Evolutionary conservation across 2,113 vertebrate genomes (phyloP).

Genomic region (Crocuta crocuta): DNA sequence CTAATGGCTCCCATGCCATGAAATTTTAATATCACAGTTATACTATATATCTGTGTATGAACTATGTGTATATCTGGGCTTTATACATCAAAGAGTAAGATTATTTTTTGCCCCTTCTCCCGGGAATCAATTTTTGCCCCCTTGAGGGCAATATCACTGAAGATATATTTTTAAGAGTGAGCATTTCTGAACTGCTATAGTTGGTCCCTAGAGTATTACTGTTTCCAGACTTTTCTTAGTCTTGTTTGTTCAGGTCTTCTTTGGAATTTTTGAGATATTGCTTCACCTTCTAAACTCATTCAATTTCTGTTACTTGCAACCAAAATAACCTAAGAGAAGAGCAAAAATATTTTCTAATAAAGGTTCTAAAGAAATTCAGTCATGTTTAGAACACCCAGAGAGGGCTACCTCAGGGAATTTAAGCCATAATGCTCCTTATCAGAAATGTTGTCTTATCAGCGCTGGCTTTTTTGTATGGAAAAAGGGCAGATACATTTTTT

Average conservation of each 20-base stretch:
- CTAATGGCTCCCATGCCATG: not conserved
- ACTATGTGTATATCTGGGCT: not conserved
- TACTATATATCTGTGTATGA: not conserved
- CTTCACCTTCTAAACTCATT: not conserved
- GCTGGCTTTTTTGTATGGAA: not conserved
- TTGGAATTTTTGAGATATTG: not conserved
- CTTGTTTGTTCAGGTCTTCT: not conserved
- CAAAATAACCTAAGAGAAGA: conserved; percentile 23
- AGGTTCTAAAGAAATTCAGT: not conserved
- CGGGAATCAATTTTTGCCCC: not conserved
- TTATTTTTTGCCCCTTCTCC: not conserved
- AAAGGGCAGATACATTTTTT: conserved; percentile 47
- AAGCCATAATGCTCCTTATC: not conserved
- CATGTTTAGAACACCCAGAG: not conserved
- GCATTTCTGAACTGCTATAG: not conserved
- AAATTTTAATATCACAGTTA: not conserved
- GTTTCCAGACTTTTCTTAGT: not conserved
- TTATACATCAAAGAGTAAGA: not conserved
- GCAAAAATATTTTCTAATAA: not conserved
- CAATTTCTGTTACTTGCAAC: not conserved
- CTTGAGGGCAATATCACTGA: not conserved
- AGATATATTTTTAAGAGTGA: not conserved
- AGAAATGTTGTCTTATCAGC: conserved; percentile 49
- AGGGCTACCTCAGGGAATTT: not conserved
- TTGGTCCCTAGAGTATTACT: not conserved